Base-by-base conservation (phyloP, 2,113 vertebrate genomes). In the Gyps fulvus region DNA sequence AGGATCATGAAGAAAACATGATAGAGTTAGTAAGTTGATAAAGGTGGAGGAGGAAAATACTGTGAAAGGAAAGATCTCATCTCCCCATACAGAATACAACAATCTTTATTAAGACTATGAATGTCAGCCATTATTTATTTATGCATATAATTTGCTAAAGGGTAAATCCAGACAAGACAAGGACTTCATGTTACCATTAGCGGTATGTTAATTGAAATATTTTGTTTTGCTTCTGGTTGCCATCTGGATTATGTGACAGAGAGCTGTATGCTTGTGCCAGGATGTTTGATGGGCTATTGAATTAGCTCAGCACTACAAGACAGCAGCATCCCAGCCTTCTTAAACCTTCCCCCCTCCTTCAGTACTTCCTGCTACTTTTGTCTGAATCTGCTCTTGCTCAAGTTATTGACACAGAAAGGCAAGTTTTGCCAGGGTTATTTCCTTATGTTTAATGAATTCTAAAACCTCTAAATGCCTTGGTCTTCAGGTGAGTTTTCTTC, bases 361-460 rank as follows among this genome's bases (percentile, higher is more conserved):
- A 42, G 29, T 81, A 69, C 32, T 86, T 73, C 61, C 45, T 42
- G 50, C 42, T 91, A 26, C 17, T 31, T 96, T 80, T 94, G 20
- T 80, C 43, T 82, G 34, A 65, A 80, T 85, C 76, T 72, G 66
- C 66, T 93, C 47, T 91, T 80, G 42, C 67, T 90, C 34, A 69
- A 90, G 87, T 38, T 96, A 88, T 87, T 95, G 84, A 95, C 78
- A 95, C 21, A 86, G 43, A 92, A 92, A 91, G 84, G 32, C 18
- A 71, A 78, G 81, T 88, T 94, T 91, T 95, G 67, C 78, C 81
- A 92, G 92, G 83, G 81, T 94, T 94, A 83, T 92, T 95, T 97
- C 73, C n/a, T 87, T 77, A 27, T 2, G 14, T 38, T 49, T 96
- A 72, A 91, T 96, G 89, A 91, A 95, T 94, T 88, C 61, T 58